Percentiles rank a stretch among this genome's conserved stretches.
phyloP scores from a whole-genome alignment of 1,140 invertebrate species.

The Drosophila saltans region DNA sequence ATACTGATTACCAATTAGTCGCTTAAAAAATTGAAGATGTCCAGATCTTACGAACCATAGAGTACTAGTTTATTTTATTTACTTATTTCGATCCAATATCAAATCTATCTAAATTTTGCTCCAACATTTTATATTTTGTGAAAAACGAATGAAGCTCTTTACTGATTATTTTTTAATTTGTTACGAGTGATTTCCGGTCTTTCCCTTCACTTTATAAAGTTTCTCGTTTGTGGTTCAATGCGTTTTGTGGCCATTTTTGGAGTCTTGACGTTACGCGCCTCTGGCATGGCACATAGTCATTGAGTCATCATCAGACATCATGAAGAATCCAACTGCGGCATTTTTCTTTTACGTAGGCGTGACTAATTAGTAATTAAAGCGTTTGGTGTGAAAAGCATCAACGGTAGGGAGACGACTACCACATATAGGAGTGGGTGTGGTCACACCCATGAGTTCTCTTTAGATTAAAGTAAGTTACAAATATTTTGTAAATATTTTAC shows the following conservation, averaged over 20 bases:
- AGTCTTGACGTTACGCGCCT: slow-evolving; percentile 6
- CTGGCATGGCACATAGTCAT: neutral
- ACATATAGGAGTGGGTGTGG: neutral
- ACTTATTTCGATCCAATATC: too few species aligned
- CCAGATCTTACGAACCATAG: too few species aligned
- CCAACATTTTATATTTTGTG: too few species aligned
- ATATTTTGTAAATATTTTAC: slow-evolving; percentile 16
- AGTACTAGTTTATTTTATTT: too few species aligned
- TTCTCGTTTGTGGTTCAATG: slow-evolving; percentile 17
- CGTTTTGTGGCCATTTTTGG: slow-evolving; percentile 18
- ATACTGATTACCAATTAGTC: too few species aligned
- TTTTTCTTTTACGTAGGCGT: slow-evolving; percentile 11
- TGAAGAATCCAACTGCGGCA: neutral
- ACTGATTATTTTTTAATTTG: neutral
- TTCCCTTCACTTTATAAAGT: slow-evolving; percentile 11
- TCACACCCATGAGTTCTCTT: too few species aligned
- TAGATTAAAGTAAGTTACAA: neutral
- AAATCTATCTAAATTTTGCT: too few species aligned
- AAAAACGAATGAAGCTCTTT: neutral
- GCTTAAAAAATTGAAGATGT: too few species aligned
- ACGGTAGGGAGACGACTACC: neutral
- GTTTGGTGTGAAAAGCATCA: slow-evolving; percentile 7
- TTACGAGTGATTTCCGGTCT: neutral
- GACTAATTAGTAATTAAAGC: slow-evolving; percentile 22
- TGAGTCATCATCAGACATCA: slow-evolving; percentile 11